Conservation (phyloP, 2,888 invertebrate species). For the Lasiommata megera region DNA sequence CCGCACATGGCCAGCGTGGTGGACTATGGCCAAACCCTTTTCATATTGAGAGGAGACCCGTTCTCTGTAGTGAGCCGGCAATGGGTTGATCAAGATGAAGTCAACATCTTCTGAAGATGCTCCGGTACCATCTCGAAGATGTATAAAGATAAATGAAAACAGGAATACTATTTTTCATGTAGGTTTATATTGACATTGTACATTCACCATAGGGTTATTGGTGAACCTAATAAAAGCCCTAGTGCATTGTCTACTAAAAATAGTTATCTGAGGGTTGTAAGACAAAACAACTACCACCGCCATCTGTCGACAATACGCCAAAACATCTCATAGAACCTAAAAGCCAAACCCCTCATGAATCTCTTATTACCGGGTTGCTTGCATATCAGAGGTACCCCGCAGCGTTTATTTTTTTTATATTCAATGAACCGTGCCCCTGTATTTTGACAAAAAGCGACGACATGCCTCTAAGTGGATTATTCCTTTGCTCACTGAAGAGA, state of each 20-base stretch:
- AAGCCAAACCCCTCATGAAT: constrained; percentile 39
- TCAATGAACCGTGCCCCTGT: constrained; percentile 67
- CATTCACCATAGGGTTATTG: too few relatives aligned
- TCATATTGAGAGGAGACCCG: background rate
- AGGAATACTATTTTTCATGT: too few relatives aligned
- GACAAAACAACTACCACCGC: constrained; percentile 36
- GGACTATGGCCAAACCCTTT: background rate
- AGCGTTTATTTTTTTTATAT: constrained; percentile 66
- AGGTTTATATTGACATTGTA: too few relatives aligned
- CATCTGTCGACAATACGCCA: constrained; percentile 49
- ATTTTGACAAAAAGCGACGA: constrained; percentile 70
- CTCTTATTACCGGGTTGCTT: constrained; percentile 74
- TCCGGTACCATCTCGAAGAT: too few relatives aligned
- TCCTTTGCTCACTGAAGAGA: constrained; percentile 55
- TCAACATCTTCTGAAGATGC: too few relatives aligned
- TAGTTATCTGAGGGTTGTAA: constrained; percentile 12
- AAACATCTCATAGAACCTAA: constrained; percentile 28
- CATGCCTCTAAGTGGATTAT: constrained; percentile 80
- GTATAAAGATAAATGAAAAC: too few relatives aligned
- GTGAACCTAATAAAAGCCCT: too few relatives aligned
- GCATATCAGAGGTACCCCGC: constrained; percentile 62
- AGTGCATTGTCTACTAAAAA: background rate
- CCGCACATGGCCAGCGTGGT: background rate
- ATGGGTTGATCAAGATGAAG: background rate
- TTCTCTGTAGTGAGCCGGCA: too few relatives aligned